A percentile compares a stretch with the other conserved stretches of the same genome.
These are phyloP conservation scores for Amphibalanus amphitrite DNA, from an alignment of 1,140 invertebrate species.

Conservation along the genomic window DNA sequence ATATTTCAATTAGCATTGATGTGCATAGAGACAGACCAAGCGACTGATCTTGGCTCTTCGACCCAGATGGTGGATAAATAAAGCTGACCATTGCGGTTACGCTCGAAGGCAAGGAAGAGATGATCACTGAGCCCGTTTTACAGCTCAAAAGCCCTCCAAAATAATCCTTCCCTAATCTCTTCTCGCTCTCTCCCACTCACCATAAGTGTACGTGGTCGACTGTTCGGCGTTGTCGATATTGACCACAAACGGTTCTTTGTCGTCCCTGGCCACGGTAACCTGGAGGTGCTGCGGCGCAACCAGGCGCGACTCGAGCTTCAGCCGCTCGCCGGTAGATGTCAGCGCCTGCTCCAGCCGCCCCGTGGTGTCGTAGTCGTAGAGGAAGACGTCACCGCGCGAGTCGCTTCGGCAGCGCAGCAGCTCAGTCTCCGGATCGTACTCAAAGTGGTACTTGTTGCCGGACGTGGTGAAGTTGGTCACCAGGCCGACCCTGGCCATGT, in stretches of 20 bases:
- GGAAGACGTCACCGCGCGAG: slow-evolving; percentile 21
- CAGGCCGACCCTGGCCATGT: slow-evolving; percentile 4
- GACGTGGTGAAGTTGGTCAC: slow-evolving; percentile 5
- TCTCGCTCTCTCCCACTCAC: not conserved
- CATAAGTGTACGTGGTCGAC: not conserved
- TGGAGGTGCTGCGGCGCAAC: not conserved
- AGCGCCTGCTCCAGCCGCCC: slow-evolving; percentile 22
- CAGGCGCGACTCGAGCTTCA: slow-evolving; percentile 15
- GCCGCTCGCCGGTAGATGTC: slow-evolving; percentile 16
- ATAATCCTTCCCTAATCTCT: too few species aligned
- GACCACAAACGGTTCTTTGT: not conserved
- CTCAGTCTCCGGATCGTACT: slow-evolving; percentile 21
- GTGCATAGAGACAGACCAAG: too few species aligned
- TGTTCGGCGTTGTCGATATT: not conserved
- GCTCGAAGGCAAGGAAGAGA: too few species aligned
- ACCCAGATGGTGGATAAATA: too few species aligned
- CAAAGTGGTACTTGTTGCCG: slow-evolving; percentile 13
- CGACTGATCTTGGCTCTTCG: too few species aligned
- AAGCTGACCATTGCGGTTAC: too few species aligned
- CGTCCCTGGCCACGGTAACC: not conserved
- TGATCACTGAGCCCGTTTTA: too few species aligned
- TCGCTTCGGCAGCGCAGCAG: slow-evolving; percentile 19
- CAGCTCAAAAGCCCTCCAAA: too few species aligned
- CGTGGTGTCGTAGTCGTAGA: slow-evolving; percentile 33
- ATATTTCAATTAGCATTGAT: too few species aligned